phyloP scores from a whole-genome alignment of 2,797 vertebrate species.

The Schizopygopsis pylzovi region DNA sequence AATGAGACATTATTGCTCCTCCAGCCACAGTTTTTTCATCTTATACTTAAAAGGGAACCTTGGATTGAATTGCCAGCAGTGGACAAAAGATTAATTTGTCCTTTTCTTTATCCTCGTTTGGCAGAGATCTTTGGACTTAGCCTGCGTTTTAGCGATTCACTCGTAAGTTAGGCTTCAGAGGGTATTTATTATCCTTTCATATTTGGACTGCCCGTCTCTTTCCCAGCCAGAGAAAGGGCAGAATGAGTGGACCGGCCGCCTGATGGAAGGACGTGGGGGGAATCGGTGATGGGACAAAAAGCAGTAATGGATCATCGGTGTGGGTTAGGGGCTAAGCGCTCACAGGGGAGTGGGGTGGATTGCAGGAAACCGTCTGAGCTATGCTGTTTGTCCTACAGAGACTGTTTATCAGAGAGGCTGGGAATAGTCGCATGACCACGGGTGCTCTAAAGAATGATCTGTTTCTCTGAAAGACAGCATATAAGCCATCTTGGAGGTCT shows the following conservation, averaged over 20 bases:
- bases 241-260: conserved; percentile 15
- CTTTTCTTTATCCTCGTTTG: conserved; percentile 23
- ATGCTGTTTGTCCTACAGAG: conserved; percentile 30
- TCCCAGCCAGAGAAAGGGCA: conserved; percentile 37
- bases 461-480: conserved; percentile 16
- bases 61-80: conserved; percentile 54
- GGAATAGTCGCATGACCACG: conserved; percentile 2
- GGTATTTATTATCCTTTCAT: conserved; percentile 55
- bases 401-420: conserved; percentile 24
- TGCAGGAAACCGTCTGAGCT: conserved; percentile 34
- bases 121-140: conserved; percentile 29
- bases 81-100: conserved; percentile 54
- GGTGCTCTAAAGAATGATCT: conserved; percentile 22
- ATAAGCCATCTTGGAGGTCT: conserved; percentile 4
- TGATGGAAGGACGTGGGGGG: conserved; percentile 38
- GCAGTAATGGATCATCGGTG: conserved; percentile 23
- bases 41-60: conserved; percentile 49
- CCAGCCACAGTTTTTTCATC: conserved; percentile 44
- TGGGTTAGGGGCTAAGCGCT: conserved; percentile 36
- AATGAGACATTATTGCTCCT: conserved; percentile 45
- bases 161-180: conserved; percentile 47
- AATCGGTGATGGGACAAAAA: conserved; percentile 9
- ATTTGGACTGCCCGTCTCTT: conserved; percentile 40
- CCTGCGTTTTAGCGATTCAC: conserved; percentile 46
- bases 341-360: conserved; percentile 34